Conservation (phyloP, 2,113 vertebrate genomes). For the Lasiurus borealis region DNA sequence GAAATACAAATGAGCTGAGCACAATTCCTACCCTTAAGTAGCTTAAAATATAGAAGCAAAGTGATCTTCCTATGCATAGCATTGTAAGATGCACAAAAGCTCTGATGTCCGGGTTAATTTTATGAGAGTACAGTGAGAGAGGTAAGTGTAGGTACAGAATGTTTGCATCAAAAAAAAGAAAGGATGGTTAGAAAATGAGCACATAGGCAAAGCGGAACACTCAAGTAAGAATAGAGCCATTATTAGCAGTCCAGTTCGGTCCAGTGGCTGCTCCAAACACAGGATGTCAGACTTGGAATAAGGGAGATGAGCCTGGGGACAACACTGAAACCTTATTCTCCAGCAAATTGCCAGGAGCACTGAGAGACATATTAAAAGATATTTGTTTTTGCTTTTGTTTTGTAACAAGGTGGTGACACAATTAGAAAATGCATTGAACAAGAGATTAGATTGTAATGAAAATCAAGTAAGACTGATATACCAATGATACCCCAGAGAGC, state of each 20-base stretch:
- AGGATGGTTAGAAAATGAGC: background rate
- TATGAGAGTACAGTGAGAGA: background rate
- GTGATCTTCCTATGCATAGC: background rate
- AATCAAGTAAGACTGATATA: conserved; percentile 60
- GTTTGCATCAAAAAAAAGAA: background rate
- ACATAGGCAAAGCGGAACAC: background rate
- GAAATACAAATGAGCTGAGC: background rate
- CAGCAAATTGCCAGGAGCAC: conserved; percentile 28
- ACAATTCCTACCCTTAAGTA: background rate
- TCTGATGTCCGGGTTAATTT: background rate
- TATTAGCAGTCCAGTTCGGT: background rate
- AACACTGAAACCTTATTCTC: conserved; percentile 52
- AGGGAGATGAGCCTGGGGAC: conserved; percentile 25
- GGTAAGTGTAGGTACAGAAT: background rate
- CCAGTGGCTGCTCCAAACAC: background rate
- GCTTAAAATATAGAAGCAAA: background rate
- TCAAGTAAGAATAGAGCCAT: background rate
- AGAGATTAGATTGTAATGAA: conserved; percentile 63
- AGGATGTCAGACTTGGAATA: background rate
- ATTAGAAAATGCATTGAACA: conserved; percentile 68
- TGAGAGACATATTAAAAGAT: conserved; percentile 61
- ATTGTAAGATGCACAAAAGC: background rate
- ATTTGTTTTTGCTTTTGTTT: conserved; percentile 66
- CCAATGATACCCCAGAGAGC: conserved; percentile 27
- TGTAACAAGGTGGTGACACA: conserved; percentile 52